These are phyloP conservation scores for Microcebus lehilahytsara DNA, from an alignment of 2,113 vertebrate genomes.

Conservation along the genomic window DNA sequence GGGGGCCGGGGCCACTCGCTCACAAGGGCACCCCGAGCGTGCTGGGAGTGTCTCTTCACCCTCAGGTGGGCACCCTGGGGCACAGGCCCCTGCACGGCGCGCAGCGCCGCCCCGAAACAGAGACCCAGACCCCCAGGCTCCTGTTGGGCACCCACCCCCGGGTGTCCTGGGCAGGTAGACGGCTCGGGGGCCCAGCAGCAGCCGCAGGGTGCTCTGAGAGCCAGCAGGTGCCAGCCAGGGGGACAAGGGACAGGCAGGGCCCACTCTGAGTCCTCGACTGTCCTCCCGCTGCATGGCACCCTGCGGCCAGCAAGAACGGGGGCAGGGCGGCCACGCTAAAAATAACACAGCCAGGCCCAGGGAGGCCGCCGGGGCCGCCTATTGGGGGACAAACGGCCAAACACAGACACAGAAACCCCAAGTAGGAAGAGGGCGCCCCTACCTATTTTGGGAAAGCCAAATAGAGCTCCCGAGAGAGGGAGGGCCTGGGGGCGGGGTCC, in stretches of 20 bases:
- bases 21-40: neutral
- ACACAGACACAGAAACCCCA: neutral
- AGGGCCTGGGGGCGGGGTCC: neutral
- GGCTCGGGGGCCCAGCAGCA: neutral
- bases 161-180: neutral
- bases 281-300: slow-evolving; percentile 41
- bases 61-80: too few relatives aligned
- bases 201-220: neutral
- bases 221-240: slow-evolving; percentile 53
- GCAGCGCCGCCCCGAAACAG: rapidly evolving
- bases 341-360: slow-evolving; percentile 64
- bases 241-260: slow-evolving; percentile 55
- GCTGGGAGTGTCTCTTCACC: neutral
- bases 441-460: too few relatives aligned
- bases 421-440: neutral
- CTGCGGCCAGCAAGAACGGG: slow-evolving; percentile 48
- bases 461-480: neutral
- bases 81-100: neutral
- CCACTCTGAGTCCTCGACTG: slow-evolving; percentile 43
- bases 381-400: rapidly evolving
- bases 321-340: neutral
- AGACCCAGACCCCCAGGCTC: neutral
- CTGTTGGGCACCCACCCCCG: rapidly evolving
- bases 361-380: neutral
- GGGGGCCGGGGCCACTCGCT: neutral